Evolutionary conservation across 2,113 vertebrate species (phyloP).

Genomic region (Peucedramus taeniatus): DNA sequence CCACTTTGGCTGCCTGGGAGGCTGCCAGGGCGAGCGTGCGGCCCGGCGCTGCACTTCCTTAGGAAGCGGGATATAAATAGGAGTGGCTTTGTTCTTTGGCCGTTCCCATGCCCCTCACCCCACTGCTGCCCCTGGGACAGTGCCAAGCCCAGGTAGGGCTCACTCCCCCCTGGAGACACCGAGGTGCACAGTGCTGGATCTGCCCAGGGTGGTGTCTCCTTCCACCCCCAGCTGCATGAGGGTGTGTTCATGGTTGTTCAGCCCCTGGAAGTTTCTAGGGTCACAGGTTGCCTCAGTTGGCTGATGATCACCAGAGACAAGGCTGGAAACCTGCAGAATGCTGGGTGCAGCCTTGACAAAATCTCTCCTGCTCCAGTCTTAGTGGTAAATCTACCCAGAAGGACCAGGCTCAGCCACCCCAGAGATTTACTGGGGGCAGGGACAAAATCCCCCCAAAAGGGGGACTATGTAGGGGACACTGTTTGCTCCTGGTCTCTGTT

Average conservation of each 20-base stretch:
- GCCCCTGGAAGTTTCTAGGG: not conserved
- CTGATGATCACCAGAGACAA: not conserved
- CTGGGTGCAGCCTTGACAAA: not conserved
- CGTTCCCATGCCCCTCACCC: not conserved
- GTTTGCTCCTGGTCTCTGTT: not conserved
- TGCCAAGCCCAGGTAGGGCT: not conserved
- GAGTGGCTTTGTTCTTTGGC: not conserved
- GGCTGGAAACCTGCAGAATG: not conserved
- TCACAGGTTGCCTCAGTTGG: not conserved
- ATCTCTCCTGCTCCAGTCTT: not conserved
- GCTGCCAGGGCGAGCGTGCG: not conserved
- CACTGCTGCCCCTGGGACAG: not conserved
- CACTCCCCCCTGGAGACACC: not conserved
- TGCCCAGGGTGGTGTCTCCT: not conserved
- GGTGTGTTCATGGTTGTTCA: accelerated
- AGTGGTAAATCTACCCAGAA: not conserved
- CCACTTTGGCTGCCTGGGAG: accelerated
- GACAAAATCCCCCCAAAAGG: not conserved
- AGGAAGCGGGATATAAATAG: constrained; percentile 39
- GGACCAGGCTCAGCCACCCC: not conserved
- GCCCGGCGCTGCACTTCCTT: not conserved
- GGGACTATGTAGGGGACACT: accelerated
- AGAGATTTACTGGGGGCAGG: not conserved
- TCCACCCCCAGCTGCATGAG: too few species aligned
- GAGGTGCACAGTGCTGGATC: accelerated